Percentiles rank a stretch among this genome's conserved stretches.
These are phyloP conservation scores for Chamaea fasciata DNA, from an alignment of 2,113 vertebrate species.

Conservation along the genomic window DNA sequence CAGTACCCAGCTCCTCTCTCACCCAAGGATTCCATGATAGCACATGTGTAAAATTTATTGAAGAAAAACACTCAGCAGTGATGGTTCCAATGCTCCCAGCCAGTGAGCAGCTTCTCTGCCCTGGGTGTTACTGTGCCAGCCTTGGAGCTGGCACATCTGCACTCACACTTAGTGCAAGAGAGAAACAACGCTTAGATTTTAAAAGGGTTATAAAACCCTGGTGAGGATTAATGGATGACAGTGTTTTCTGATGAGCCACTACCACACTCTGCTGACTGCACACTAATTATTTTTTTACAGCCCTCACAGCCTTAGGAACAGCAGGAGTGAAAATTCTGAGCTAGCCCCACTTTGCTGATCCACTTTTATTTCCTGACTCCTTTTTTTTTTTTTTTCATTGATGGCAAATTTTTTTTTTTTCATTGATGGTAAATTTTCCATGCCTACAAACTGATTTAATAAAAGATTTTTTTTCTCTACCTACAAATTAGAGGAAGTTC, in stretches of 20 bases:
- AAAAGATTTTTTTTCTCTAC: not conserved
- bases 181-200: not conserved
- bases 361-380: not conserved
- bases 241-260: not conserved
- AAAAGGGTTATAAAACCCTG: not conserved
- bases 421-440: not conserved
- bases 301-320: not conserved
- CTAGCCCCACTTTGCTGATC: not conserved
- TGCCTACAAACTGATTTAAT: not conserved
- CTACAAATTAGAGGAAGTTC: not conserved
- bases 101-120: not conserved
- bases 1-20: not conserved
- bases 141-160: not conserved
- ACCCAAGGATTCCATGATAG: not conserved
- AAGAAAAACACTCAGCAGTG: not conserved
- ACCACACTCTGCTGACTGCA: not conserved
- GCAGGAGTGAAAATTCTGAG: not conserved
- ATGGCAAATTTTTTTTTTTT: not conserved
- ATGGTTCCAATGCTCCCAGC: not conserved
- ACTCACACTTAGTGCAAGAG: not conserved
- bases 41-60: not conserved
- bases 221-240: not conserved
- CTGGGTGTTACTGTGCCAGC: not conserved
- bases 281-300: not conserved
- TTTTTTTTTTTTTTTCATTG: not conserved